These are phyloP conservation scores for Hemicentrotus pulcherrimus DNA, from an alignment of 35 echinoderm and acorn worm genomes.

Conservation along the genomic window DNA sequence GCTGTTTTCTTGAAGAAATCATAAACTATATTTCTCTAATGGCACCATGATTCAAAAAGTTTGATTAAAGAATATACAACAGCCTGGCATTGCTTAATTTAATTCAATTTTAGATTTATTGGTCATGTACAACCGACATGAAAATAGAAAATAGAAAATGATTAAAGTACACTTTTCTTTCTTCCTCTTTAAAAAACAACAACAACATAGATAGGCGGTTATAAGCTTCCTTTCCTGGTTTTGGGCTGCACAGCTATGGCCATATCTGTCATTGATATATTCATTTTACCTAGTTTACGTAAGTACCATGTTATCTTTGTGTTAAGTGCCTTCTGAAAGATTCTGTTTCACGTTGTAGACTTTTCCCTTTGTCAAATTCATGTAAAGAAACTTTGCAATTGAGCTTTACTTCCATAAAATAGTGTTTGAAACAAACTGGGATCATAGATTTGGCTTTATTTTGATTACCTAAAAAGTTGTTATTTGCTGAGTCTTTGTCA, in stretches of 20 bases:
- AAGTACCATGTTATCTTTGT: background rate
- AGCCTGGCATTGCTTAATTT: no score
- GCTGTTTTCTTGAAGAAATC: no score
- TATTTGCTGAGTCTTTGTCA: no score
- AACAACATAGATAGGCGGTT: slow-evolving; percentile 31
- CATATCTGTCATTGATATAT: slow-evolving; percentile 34
- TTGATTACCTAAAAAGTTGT: no score
- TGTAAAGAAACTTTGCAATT: background rate
- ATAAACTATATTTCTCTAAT: no score
- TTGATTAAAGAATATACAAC: no score
- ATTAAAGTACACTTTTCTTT: no score
- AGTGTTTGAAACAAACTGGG: background rate
- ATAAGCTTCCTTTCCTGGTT: slow-evolving; percentile 38
- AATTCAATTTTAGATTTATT: no score
- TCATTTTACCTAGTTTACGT: slow-evolving; percentile 15
- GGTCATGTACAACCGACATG: no score
- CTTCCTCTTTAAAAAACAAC: background rate
- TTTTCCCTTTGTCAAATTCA: background rate
- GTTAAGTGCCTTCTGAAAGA: background rate
- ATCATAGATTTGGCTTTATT: background rate
- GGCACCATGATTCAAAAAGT: no score
- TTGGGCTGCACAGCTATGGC: slow-evolving; percentile 23
- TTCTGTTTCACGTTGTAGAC: background rate
- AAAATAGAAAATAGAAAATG: no score
- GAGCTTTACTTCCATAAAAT: background rate